Evolutionary conservation across 2,797 vertebrate genomes (phyloP), one percentile per base, ranked within the genome.

Genomic region (Crax fasciolata): DNA sequence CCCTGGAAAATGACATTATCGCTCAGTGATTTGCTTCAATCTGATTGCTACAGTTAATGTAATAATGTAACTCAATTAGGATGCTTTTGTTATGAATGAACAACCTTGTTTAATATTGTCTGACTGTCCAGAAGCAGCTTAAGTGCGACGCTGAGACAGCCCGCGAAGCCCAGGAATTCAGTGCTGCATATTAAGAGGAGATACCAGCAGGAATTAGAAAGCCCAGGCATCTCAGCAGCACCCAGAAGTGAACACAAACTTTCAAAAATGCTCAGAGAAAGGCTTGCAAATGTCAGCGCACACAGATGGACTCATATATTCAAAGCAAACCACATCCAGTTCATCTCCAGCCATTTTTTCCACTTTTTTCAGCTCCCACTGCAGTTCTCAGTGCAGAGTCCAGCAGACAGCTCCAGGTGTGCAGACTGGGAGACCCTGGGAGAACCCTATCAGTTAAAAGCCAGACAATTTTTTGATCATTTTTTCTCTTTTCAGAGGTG

Each of bases 41-140:
- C 87, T 94, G 93, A 97, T 97, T 97, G 95, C 90, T 94, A 93
- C 95, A 94, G 94, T 94, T 97, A 97, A 97, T 97, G 90, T 63
- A 97, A 97, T 96, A 95, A 97, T 1, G 39, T 96, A 97, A 96
- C 87, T 94, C 96, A 95, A 92, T 97, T 97, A 97, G 94, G 83
- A 95, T 92, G 92, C 91, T 96, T 95, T 94, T 86, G 89, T 96
- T 96, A 96, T 95, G 94, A 95, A 94, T 95, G 93, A 96, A 92
- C 92, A 92, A 92, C 90, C 93, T 95, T 94, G 88, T 90, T 95
- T 93, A 96, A 94, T 95, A 89, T 49, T 89, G 67, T 95, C 83
- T 94, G 90, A 87, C 74, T 90, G 94, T 88, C 95, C 89, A 93
- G 83, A 94, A 57, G 86, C 87, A 79, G 83, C 87, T 91, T 52